phyloP scores from a whole-genome alignment of 2,113 vertebrate genomes.

The Apistogramma diplotaenia region DNA sequence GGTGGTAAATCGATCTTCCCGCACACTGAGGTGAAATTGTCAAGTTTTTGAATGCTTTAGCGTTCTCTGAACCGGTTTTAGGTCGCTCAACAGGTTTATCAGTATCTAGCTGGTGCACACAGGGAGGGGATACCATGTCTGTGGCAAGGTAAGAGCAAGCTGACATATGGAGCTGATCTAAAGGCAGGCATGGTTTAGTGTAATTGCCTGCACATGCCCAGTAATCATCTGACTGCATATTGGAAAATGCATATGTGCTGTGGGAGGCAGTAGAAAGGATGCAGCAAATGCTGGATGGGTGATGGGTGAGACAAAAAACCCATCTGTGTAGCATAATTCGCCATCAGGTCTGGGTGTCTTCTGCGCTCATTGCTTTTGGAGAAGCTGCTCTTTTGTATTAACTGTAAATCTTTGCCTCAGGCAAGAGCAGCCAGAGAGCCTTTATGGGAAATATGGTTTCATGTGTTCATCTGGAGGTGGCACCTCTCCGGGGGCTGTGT shows the following conservation, averaged over 20 bases:
- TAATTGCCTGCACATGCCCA: constrained; percentile 19
- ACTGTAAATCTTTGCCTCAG: not conserved
- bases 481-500: constrained; percentile 11
- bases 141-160: constrained; percentile 63
- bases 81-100: constrained; percentile 64
- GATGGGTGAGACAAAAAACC: not conserved
- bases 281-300: not conserved
- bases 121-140: constrained; percentile 59
- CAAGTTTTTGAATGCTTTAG: constrained; percentile 43
- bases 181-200: not conserved
- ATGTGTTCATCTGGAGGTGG: constrained; percentile 12
- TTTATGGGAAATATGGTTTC: not conserved
- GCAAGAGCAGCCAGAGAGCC: not conserved
- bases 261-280: constrained; percentile 5
- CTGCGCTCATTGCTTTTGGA: not conserved
- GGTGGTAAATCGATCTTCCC: constrained; percentile 40
- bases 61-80: constrained; percentile 36
- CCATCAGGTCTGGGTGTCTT: not conserved
- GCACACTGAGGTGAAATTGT: constrained; percentile 48
- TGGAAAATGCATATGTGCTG: constrained; percentile 6
- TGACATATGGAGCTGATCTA: not conserved
- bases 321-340: not conserved
- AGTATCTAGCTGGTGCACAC: not conserved
- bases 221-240: constrained; percentile 24
- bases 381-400: not conserved